Conservation (phyloP, 2,113 vertebrate species). For the Toxostoma redivivum region DNA sequence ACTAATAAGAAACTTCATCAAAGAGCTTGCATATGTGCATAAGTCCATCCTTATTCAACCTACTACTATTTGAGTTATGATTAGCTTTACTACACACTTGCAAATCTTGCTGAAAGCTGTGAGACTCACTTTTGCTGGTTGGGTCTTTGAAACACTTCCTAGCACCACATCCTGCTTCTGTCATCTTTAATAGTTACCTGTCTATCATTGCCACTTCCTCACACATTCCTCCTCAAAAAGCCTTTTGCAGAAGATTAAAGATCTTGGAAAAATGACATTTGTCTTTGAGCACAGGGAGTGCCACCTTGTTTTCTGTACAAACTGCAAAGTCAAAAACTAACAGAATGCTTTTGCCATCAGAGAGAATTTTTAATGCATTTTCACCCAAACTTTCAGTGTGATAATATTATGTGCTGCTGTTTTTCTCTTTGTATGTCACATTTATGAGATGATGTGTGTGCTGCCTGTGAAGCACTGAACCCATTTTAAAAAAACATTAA, state of each 20-base stretch:
- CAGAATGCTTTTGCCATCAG: neutral
- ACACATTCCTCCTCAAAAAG: neutral
- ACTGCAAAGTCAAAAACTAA: neutral
- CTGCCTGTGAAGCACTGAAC: neutral
- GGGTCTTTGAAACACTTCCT: neutral
- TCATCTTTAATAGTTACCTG: neutral
- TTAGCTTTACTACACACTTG: neutral
- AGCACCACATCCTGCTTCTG: neutral
- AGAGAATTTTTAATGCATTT: neutral
- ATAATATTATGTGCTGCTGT: neutral
- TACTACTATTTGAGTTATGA: neutral
- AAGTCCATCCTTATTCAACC: neutral
- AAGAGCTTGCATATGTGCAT: slow-evolving; percentile 3
- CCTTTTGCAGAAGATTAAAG: neutral
- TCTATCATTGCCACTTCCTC: neutral
- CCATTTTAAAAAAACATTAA: neutral
- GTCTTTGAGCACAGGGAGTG: neutral
- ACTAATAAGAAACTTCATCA: slow-evolving; percentile 39
- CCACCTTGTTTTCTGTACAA: neutral
- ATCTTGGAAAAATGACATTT: neutral
- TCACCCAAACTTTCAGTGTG: neutral
- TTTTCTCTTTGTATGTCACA: neutral
- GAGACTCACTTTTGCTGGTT: neutral
- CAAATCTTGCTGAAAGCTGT: neutral
- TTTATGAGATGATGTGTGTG: neutral